Evolutionary conservation across 2,113 vertebrate genomes (phyloP).

Genomic region (Eubucco bourcierii): DNA sequence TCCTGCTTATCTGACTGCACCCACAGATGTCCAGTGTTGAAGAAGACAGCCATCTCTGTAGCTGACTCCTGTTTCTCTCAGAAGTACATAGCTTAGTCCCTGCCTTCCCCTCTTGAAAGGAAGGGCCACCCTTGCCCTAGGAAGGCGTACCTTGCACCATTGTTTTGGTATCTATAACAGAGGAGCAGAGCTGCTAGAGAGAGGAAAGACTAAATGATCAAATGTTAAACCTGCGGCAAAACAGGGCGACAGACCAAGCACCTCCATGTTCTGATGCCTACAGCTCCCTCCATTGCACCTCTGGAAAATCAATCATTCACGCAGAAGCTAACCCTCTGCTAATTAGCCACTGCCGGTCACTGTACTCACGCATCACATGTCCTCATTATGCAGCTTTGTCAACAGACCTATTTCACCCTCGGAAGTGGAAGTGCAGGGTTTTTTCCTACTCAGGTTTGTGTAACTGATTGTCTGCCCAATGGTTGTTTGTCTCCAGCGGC

Average conservation of each 20-base stretch:
- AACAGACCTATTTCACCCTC: slow-evolving; percentile 46
- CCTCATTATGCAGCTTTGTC: slow-evolving; percentile 44
- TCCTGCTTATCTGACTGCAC: neutral
- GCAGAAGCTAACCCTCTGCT: neutral
- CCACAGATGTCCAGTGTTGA: neutral
- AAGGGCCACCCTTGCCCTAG: neutral
- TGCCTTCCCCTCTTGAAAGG: neutral
- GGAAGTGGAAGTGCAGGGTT: neutral
- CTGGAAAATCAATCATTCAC: neutral
- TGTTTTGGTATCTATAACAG: neutral
- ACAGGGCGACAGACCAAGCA: neutral
- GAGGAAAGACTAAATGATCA: neutral
- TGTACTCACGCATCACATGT: neutral
- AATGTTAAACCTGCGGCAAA: neutral
- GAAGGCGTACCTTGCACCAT: neutral
- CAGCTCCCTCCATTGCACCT: neutral
- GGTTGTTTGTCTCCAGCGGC: slow-evolving; percentile 65
- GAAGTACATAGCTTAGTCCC: neutral
- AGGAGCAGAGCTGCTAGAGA: neutral
- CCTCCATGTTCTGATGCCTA: neutral
- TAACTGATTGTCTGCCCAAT: slow-evolving; percentile 64
- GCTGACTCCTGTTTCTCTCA: neutral
- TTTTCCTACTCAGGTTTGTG: slow-evolving; percentile 45
- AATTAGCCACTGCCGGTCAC: neutral
- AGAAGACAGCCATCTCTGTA: neutral